Base-by-base conservation (phyloP, 2,113 vertebrate genomes). In the Equus quagga region DNA sequence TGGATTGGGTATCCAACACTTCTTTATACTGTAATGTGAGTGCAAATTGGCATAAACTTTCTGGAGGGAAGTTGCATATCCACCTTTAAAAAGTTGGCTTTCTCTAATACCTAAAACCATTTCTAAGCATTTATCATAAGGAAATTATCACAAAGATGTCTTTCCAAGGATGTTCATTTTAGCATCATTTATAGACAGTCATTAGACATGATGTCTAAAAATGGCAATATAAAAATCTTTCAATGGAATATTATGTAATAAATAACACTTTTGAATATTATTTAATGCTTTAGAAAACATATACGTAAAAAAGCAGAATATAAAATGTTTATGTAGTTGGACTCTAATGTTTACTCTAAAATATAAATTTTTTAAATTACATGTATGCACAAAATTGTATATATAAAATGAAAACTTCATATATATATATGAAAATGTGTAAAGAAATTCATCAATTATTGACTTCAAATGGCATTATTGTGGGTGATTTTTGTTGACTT, bases 341-440 rank as follows among this genome's bases (percentile, higher is more conserved):
- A 64, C 18, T 41, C 4, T 94, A 94, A 79, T 36, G 36, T 64
- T 93, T 84, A 6, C 36, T 72, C 88, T 80, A 91, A 80, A 70
- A 65, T 84, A 6, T 26, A 84, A 91, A 90, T 87, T 90, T 89
- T 89, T n/a, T 41, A 69, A 95, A 24, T 69, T 97, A 65, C n/a
- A 70, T 83, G 5, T 73, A 67, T 67, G n/a, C 18, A 92, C 41
- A 91, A 33, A n/a, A 51, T 49, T 49, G 56, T 89, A 72, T 18
- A 79, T 15, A 75, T 26, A 33, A 54, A 54, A 81, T 36, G 18
- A 94, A 83, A 81, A 84, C 65, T 82, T 75, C 23, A 70, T 51
- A 4, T 80, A 64, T 23, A 36, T 9, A 51, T 23, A 82, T 70
- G 24, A 85, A 84, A 94, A 85, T 72, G 15, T 83, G 3, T 75